phyloP scores from a whole-genome alignment of 2,113 vertebrate genomes.

The Psilopsiagon aurifrons region DNA sequence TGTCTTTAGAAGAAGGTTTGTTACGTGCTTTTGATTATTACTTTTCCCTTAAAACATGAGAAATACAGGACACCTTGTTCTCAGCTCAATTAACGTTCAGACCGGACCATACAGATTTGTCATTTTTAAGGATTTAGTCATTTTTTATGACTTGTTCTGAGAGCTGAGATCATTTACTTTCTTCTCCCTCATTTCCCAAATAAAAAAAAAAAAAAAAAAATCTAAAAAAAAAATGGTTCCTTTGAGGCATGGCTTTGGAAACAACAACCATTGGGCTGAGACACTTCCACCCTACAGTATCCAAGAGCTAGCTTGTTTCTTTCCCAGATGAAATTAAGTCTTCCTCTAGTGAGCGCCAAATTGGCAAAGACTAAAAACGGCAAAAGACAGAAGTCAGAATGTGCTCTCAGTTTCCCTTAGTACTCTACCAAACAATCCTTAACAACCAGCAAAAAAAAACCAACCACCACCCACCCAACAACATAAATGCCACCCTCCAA shows the following conservation, averaged over 20 bases:
- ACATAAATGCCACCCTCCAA: not conserved
- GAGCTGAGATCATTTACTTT: not conserved
- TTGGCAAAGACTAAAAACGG: slow-evolving; percentile 21
- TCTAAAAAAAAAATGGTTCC: not conserved
- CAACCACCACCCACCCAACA: not conserved
- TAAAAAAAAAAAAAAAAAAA: not conserved
- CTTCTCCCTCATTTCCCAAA: not conserved
- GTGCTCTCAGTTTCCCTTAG: not conserved
- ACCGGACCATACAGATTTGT: not conserved
- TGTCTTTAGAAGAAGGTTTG: not conserved
- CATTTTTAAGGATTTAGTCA: not conserved
- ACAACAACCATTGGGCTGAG: not conserved
- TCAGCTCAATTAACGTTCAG: slow-evolving; percentile 12
- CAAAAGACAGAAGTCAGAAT: not conserved
- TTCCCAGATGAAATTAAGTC: slow-evolving; percentile 30
- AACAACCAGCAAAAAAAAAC: not conserved
- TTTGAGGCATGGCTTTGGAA: not conserved
- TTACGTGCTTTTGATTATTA: not conserved
- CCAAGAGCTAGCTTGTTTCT: not conserved
- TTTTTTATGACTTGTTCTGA: slow-evolving; percentile 28
- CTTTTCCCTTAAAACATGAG: not conserved
- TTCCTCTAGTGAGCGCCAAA: slow-evolving; percentile 11
- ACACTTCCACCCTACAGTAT: not conserved
- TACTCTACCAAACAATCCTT: slow-evolving; percentile 15
- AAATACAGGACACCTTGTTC: slow-evolving; percentile 36